Evolutionary conservation across 92 coral and sea anemone species (phyloP), one percentile per base, ranked within the genome.

Genomic region (Porites evermanni): DNA sequence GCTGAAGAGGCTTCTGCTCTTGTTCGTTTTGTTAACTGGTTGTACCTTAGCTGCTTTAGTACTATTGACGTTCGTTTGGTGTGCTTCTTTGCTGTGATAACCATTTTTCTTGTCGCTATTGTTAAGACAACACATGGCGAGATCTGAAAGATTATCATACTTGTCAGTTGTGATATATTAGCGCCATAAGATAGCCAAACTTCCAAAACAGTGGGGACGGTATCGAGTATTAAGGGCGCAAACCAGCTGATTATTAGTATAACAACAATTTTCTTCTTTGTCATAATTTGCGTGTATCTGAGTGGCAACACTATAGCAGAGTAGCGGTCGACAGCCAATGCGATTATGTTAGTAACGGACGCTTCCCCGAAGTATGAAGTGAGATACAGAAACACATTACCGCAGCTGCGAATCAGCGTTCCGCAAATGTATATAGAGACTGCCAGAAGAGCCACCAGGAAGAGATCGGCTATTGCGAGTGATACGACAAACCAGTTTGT

Each of bases 401-500:
- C 7, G 54, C 63, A 52, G 26, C 12, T 38, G 13, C 82, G 32
- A 18, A 1, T 21, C 17, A 53, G 51, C 1, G 61, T 78, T 12
- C 20, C 18, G 59, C 82, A 78, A 4, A 53, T 8, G 44, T 58
- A 78, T 16, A 20, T 53, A 16, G 82, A 58, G n/a, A 67, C 53
- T 24, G 63, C 63, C 9, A 78, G 63, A n/a, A 78, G 24, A 18
- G 11, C 16, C 16, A 19, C 82, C 50, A 63, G 63, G 24, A 38
- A 38, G 54, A 78, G 71, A 44, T 78, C 82, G 12, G 82, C 82
- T 11, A 47, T 32, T 12, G 82, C 82, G 38, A 78, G 70, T 47
- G 82, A 78, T 4, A 78, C 61, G n/a, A 78, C 59, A 50, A 59
- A 78, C 82, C 71, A 78, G 82, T 78, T 78, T 78, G 82, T 32